Evolutionary conservation across 2,113 vertebrate species (phyloP).

Genomic region (Pandion haliaetus): DNA sequence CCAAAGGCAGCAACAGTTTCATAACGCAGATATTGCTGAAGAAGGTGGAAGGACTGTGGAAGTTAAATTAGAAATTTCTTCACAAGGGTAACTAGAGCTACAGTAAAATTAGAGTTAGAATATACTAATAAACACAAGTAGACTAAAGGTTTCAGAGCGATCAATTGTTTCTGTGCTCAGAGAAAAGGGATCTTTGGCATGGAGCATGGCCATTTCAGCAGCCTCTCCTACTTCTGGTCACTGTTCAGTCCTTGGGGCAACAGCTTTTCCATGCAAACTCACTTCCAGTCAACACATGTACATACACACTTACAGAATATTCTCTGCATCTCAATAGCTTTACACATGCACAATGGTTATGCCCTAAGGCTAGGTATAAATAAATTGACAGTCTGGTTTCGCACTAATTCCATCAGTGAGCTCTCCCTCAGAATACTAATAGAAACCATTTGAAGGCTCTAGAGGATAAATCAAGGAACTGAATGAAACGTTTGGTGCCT

Average conservation of each 20-base stretch:
- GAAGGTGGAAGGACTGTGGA: background rate
- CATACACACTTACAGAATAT: background rate
- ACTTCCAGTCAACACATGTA: background rate
- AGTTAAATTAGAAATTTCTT: conserved; percentile 24
- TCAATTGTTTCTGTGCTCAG: background rate
- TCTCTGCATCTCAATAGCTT: conserved; percentile 37
- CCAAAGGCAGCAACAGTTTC: background rate
- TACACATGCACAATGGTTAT: conserved; percentile 30
- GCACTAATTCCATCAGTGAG: conserved; percentile 50
- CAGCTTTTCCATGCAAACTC: conserved; percentile 24
- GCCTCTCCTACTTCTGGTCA: background rate
- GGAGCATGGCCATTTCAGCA: background rate
- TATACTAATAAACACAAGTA: background rate
- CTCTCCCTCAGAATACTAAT: conserved; percentile 44
- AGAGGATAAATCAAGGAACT: background rate
- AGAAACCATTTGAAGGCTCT: background rate
- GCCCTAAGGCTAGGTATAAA: conserved; percentile 63
- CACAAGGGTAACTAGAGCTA: background rate
- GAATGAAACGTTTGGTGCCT: background rate
- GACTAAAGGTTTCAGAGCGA: background rate
- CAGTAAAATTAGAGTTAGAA: background rate
- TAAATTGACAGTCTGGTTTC: conserved; percentile 64
- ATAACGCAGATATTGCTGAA: background rate
- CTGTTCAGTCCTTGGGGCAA: background rate
- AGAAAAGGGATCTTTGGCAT: background rate